A percentile compares a stretch with the other conserved stretches of the same genome.
phyloP scores from a whole-genome alignment of 2,113 vertebrate species.

The Ginglymostoma cirratum region DNA sequence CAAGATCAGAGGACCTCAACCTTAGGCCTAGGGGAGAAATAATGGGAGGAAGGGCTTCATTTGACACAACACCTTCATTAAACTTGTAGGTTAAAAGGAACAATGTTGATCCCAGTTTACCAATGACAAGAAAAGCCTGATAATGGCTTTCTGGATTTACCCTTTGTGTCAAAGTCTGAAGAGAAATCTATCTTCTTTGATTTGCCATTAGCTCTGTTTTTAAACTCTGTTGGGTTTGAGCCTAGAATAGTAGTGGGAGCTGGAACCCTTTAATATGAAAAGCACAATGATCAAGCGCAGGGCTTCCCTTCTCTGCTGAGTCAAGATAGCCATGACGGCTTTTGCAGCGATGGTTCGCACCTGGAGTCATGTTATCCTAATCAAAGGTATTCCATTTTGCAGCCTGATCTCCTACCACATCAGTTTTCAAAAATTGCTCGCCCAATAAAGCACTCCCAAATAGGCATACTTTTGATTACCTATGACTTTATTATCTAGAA shows the following conservation, averaged over 20 bases:
- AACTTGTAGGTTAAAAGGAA: background rate
- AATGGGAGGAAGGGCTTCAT: conserved; percentile 7
- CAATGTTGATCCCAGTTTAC: background rate
- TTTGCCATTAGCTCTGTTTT: conserved; percentile 27
- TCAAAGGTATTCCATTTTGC: background rate
- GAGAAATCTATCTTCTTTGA: background rate
- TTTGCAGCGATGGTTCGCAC: conserved; percentile 24
- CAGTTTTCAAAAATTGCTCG: background rate
- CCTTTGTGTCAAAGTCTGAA: background rate
- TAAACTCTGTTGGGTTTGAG: background rate
- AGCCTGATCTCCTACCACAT: background rate
- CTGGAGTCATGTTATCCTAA: conserved; percentile 2
- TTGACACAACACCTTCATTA: conserved; percentile 21
- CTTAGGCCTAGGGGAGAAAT: background rate
- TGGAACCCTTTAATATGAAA: background rate
- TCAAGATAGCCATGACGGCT: conserved; percentile 26
- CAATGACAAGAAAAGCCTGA: background rate
- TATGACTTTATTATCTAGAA: background rate
- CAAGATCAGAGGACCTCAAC: conserved; percentile 12
- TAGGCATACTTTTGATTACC: background rate
- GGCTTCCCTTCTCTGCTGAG: conserved; percentile 18
- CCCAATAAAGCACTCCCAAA: background rate
- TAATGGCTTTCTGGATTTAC: background rate
- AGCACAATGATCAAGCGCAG: background rate
- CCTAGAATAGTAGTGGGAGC: background rate